These are phyloP conservation scores for Campaea margaritaria DNA, from an alignment of 2,888 invertebrate genomes.

Conservation along the genomic window DNA sequence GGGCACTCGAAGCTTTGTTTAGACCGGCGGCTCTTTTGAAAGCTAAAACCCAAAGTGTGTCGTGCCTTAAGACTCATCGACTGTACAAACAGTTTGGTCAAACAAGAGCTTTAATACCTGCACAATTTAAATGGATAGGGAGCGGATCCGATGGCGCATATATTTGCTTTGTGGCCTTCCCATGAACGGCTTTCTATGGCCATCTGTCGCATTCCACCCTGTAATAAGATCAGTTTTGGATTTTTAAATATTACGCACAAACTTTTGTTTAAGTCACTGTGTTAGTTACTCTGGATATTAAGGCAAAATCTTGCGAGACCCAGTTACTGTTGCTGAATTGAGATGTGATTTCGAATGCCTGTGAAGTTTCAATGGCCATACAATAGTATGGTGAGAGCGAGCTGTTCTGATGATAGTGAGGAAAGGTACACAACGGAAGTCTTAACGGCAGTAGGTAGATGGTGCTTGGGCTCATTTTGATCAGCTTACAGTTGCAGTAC, in stretches of 20 bases:
- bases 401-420: no score
- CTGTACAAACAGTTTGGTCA: conserved; percentile 73
- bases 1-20: conserved; percentile 74
- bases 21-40: conserved; percentile 80
- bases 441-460: no score
- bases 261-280: conserved; percentile 7
- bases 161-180: conserved; percentile 64
- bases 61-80: conserved; percentile 80
- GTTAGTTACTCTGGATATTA: no score
- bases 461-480: no score
- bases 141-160: conserved; percentile 67
- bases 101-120: conserved; percentile 77
- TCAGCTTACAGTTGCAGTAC: no score
- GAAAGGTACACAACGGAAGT: no score
- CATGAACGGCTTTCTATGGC: conserved; percentile 60
- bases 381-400: no score
- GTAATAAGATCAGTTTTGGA: conserved; percentile 38
- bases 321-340: no score
- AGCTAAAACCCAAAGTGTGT: conserved; percentile 85
- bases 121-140: conserved; percentile 80
- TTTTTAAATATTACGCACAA: conserved; percentile 18
- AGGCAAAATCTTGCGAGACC: no score
- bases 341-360: no score
- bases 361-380: no score
- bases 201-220: conserved; percentile 44